These are phyloP conservation scores for Myioborus miniatus DNA, from an alignment of 2,797 vertebrate species.

Conservation along the genomic window DNA sequence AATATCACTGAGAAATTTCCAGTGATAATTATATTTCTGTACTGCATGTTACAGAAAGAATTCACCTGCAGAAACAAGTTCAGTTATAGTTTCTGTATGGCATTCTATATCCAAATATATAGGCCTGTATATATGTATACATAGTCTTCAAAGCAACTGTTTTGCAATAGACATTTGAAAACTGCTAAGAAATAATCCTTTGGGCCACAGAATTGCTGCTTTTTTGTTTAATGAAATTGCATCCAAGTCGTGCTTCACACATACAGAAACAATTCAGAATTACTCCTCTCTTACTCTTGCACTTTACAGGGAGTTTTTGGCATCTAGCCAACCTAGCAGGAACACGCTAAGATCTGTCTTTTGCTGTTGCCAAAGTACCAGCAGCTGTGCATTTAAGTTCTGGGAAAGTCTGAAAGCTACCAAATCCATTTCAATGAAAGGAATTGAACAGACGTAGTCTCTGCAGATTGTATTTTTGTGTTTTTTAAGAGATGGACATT, in stretches of 20 bases:
- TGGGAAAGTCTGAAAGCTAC: slow-evolving; percentile 2
- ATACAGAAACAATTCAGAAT: neutral
- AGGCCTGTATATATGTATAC: neutral
- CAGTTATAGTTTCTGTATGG: neutral
- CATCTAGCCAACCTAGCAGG: neutral
- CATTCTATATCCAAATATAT: neutral
- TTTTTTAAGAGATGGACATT: neutral
- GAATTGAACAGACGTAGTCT: neutral
- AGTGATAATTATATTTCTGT: neutral
- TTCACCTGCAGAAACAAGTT: neutral
- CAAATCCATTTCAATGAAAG: neutral
- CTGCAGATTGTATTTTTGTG: neutral
- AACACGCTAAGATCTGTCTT: neutral
- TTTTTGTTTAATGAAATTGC: neutral
- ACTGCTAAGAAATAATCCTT: neutral
- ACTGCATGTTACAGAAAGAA: neutral
- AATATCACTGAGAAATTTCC: neutral
- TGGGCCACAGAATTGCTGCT: neutral
- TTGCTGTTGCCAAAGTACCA: neutral
- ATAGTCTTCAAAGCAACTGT: neutral
- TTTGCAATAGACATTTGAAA: neutral
- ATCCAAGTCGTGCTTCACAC: neutral
- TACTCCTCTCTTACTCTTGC: neutral
- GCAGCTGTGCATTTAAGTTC: neutral
- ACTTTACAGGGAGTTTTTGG: neutral